A percentile compares a stretch with the other conserved stretches of the same genome.
phyloP scores from a whole-genome alignment of 2,797 vertebrate genomes.

The Kryptolebias ocellatus region DNA sequence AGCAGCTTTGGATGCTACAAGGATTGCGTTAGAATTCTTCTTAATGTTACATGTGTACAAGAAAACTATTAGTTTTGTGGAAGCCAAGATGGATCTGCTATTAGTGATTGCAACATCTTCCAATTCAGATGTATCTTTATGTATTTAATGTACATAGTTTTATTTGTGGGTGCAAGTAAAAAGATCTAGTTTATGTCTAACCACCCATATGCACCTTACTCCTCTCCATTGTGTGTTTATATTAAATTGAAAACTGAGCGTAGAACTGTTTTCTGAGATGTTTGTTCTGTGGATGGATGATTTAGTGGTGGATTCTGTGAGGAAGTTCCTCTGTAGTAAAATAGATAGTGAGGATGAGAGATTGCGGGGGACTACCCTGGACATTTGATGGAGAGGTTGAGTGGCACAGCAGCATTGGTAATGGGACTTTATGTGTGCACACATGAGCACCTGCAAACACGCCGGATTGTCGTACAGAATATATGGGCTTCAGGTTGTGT shows the following conservation, averaged over 20 bases:
- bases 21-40: neutral
- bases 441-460: slow-evolving; percentile 4
- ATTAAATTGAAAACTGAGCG: slow-evolving; percentile 63
- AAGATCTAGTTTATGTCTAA: neutral
- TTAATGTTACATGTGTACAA: neutral
- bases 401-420: slow-evolving; percentile 48
- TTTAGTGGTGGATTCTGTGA: slow-evolving; percentile 69
- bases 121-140: neutral
- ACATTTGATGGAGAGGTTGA: slow-evolving; percentile 66
- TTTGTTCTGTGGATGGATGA: slow-evolving; percentile 61
- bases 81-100: neutral
- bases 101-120: neutral
- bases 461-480: slow-evolving; percentile 55
- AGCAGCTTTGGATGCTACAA: too few relatives aligned
- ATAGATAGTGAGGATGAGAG: slow-evolving; percentile 9
- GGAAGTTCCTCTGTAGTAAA: slow-evolving; percentile 60
- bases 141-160: neutral
- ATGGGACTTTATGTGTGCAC: slow-evolving; percentile 24
- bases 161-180: neutral
- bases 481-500: slow-evolving; percentile 70
- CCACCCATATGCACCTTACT: neutral
- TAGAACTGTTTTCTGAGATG: slow-evolving; percentile 62
- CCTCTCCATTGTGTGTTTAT: slow-evolving; percentile 30
- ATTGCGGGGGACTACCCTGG: slow-evolving; percentile 22
- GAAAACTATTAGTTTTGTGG: slow-evolving; percentile 2